A percentile compares a stretch with the other conserved stretches of the same genome.
phyloP scores from a whole-genome alignment of 2,888 invertebrate genomes.

The Trachelus troglodyta region DNA sequence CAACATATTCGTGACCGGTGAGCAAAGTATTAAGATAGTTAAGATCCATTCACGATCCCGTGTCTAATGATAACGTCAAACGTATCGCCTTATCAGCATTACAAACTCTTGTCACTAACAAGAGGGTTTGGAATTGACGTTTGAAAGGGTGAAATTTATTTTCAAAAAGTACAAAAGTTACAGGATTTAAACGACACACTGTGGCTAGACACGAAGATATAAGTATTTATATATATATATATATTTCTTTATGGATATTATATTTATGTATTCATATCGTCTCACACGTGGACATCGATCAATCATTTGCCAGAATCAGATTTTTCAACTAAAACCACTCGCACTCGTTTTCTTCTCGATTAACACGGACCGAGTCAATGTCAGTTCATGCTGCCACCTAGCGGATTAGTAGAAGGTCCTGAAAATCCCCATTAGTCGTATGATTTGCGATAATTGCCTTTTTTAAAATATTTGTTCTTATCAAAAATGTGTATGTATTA shows the following conservation, averaged over 20 bases:
- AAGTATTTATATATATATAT: not conserved
- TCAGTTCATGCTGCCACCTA: conserved; percentile 55
- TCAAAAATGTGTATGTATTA: conserved; percentile 4
- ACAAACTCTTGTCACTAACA: not conserved
- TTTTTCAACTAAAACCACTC: conserved; percentile 33
- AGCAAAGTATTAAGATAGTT: no score
- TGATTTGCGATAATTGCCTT: conserved; percentile 35
- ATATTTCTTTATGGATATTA: not conserved
- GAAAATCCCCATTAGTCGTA: conserved; percentile 58
- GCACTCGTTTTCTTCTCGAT: conserved; percentile 36
- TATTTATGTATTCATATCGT: not conserved
- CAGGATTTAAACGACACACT: conserved; percentile 27
- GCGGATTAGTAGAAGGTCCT: conserved; percentile 55
- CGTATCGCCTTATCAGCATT: not conserved
- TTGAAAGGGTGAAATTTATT: conserved; percentile 38
- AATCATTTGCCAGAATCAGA: not conserved
- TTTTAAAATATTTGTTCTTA: not conserved
- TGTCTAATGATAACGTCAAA: not conserved
- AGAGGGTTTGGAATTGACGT: conserved; percentile 11
- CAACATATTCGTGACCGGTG: no score
- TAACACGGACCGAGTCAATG: conserved; percentile 43
- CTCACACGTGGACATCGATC: not conserved
- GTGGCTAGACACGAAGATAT: conserved; percentile 28
- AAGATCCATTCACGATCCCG: not conserved
- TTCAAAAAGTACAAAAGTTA: conserved; percentile 50